Evolutionary conservation across 2,113 vertebrate genomes (phyloP), one percentile per base, ranked within the genome.

Genomic region (Melanostigma gelatinosum): DNA sequence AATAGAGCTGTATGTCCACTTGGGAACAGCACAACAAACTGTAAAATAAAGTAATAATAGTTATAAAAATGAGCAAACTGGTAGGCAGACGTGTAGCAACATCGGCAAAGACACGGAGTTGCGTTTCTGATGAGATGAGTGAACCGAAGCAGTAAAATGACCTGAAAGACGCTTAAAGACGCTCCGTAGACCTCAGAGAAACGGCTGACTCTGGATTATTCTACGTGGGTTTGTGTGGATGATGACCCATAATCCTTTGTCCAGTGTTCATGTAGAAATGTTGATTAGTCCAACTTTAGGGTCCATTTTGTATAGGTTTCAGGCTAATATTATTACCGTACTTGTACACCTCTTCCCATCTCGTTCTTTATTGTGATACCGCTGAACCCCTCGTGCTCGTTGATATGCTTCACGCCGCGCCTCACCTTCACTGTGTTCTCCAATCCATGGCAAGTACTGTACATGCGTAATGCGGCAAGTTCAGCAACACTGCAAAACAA

Each of bases 401-500:
- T 58, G 12, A 34, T 38, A 48, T 65, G 46, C 62, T 15, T 76
- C 66, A 58, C 61, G 57, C 22, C 44, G 5, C 8, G 18, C 42
- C 70, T 80, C 57, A 73, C 65, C 80, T 82, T 77, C 67, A 67
- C 78, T 64, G 52, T 13, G n/a, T 75, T 77, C 66, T 52, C 77
- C 55, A 77, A 3, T 75, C 79, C 58, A 67, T 32, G n/a, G 72
- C 15, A 72, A 83, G 76, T 55, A 32, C 32, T 46, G 15, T 55
- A 42, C 34, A 11, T 66, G 36, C 27, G 48, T 57, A 64, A 64
- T 63, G n/a, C 61, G 34, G 22, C 24, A 24, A 72, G 73, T 67
- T 64, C 74, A 62, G 42, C 6, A 72, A 27, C 55, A 38, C 57
- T 55, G 75, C 55, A 54, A 76, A 83, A 82, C 79, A 72, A 88